A percentile compares a stretch with the other conserved stretches of the same genome.
These are phyloP conservation scores for Intellagama lesueurii DNA, from an alignment of 2,797 vertebrate species.

Conservation along the genomic window DNA sequence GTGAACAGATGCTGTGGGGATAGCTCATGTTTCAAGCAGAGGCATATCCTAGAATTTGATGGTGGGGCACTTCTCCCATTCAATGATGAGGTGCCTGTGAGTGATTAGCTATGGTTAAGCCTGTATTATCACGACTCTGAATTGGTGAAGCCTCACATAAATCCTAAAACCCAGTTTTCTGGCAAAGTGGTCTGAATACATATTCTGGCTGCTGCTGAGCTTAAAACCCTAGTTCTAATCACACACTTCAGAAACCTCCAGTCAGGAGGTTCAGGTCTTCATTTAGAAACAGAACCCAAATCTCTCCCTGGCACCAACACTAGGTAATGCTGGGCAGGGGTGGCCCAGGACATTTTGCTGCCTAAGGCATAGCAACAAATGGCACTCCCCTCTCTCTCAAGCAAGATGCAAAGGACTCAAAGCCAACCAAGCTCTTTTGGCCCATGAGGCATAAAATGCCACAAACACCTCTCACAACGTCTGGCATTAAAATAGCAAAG, in stretches of 20 bases:
- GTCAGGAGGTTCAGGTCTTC: not conserved
- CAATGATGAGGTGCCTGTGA: not conserved
- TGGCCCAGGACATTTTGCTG: not conserved
- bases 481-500: no score
- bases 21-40: not conserved
- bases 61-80: no score
- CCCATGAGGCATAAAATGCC: not conserved
- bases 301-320: no score
- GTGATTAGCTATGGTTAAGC: not conserved
- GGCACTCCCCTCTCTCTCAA: not conserved
- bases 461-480: no score
- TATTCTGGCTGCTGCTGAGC: not conserved
- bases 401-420: not conserved
- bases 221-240: not conserved
- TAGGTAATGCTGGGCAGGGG: not conserved
- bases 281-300: no score
- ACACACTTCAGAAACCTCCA: not conserved
- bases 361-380: not conserved
- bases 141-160: not conserved
- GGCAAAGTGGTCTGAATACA: not conserved
- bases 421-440: not conserved
- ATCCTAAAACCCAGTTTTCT: not conserved
- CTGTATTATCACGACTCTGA: not conserved
- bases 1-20: not conserved
- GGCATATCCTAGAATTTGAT: not conserved